These are phyloP conservation scores for Syngnathoides biaculeatus DNA, from an alignment of 2,113 vertebrate species.

Conservation along the genomic window DNA sequence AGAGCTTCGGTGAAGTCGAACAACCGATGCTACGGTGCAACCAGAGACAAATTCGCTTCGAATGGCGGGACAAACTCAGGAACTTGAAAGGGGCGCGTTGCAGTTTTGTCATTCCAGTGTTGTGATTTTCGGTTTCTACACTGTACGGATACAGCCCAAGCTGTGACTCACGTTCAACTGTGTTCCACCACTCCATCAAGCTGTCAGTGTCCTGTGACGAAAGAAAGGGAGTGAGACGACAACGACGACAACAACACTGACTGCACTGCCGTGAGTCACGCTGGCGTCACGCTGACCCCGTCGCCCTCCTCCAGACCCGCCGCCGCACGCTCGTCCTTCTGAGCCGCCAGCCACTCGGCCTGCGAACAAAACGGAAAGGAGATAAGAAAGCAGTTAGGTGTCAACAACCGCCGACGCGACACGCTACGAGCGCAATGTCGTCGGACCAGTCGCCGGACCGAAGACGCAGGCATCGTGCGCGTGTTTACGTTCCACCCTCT, in stretches of 20 bases:
- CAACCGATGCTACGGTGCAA: too few species aligned
- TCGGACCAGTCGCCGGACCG: too few species aligned
- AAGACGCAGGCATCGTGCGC: too few species aligned
- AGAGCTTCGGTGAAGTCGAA: neutral
- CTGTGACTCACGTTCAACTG: constrained; percentile 67
- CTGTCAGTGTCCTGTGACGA: constrained; percentile 72
- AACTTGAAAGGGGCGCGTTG: too few species aligned
- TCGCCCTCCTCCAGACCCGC: constrained; percentile 30
- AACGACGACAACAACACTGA: neutral
- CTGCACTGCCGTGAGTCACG: neutral
- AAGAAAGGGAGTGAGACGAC: neutral
- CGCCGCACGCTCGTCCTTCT: constrained; percentile 44
- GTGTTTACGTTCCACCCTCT: neutral
- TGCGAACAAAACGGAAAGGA: constrained; percentile 13
- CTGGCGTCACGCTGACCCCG: constrained; percentile 49
- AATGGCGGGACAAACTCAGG: too few species aligned
- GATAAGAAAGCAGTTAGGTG: neutral
- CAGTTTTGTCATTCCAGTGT: too few species aligned
- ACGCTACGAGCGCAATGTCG: constrained; percentile 8
- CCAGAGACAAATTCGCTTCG: too few species aligned
- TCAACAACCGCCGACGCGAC: neutral
- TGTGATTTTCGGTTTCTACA: too few species aligned
- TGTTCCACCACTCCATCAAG: constrained; percentile 76
- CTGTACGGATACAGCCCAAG: too few species aligned
- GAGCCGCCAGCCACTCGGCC: constrained; percentile 69